Evolutionary conservation across 2,888 invertebrate genomes (phyloP), one percentile per base, ranked within the genome.

Genomic region (Microplitis deprimator): DNA sequence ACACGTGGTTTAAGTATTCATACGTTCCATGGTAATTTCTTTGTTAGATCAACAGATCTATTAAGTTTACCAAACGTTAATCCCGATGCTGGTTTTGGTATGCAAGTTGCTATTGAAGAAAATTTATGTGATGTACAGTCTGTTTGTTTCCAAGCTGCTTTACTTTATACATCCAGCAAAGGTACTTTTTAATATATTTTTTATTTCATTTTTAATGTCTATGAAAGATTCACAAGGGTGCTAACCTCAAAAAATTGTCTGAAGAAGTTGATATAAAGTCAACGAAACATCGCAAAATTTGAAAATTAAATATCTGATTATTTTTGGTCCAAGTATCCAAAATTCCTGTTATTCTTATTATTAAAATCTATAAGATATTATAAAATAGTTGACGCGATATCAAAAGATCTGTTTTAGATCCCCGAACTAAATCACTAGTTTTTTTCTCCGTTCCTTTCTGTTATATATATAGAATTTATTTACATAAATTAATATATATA

Each of bases 11-110:
- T 99, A 77, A 93, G 96, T 39, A 97, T 99, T 85, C 98, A 99
- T 91, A 97, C 98, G 87, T 99, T 99, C 94, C 98, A 99, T 91
- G 99, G 99, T 62, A 99, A 99, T 91, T 98, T 98, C 93, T 99
- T 99, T 91, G 99, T 99, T 71, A 93, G 99, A 4, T 98, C 99
- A 0, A 98, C 98, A 4, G 99, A 99, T 91, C 92, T 99, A 75
- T 91, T 99, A 77, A 97, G 98, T 10, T 91, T 99, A 83, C 98
- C 99, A 61, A 99, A 99, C 91, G 95, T 98, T 78, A 99, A 98
- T 88, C 99, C 99, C 0, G 99, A 99, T 91, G 96, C 98, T 5
- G 98, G 97, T 17, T 98, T 98, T 90, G 99, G 97, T 70, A 98
- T 99, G 96, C 99, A 99, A 91, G 94, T 98, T 80, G 94, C 97